Evolutionary conservation across 2,888 invertebrate genomes (phyloP).

Genomic region (Scaptomyza reducta): DNA sequence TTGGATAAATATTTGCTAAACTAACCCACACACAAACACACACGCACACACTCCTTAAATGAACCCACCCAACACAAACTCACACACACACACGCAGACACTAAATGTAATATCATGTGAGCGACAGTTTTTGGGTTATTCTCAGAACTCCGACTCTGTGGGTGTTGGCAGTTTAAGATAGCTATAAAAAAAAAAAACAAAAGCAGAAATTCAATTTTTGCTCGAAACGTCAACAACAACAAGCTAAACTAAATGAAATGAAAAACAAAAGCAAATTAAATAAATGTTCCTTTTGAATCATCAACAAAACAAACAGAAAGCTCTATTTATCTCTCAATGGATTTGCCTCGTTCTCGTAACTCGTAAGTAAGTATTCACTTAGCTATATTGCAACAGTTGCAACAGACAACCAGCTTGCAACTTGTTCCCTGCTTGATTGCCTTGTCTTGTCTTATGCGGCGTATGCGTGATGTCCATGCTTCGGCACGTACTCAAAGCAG

Average conservation of each 20-base stretch:
- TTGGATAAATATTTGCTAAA: conserved; percentile 70
- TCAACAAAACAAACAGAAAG: conserved; percentile 61
- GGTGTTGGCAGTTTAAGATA: conserved; percentile 52
- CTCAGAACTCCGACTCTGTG: conserved; percentile 41
- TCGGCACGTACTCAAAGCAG: conserved; percentile 32
- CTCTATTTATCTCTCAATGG: conserved; percentile 37
- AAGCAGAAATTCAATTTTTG: conserved; percentile 76
- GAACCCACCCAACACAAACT: conserved; percentile 27
- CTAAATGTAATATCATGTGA: conserved; percentile 39
- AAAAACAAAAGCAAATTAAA: conserved; percentile 74
- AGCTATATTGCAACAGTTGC: neutral
- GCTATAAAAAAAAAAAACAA: conserved; percentile 21
- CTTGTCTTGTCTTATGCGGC: conserved; percentile 49
- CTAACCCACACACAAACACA: conserved; percentile 29
- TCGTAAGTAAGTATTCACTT: conserved; percentile 30
- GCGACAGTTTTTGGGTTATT: conserved; percentile 52
- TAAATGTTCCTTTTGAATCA: conserved; percentile 80
- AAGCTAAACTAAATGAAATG: conserved; percentile 36
- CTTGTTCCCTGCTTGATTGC: conserved; percentile 38
- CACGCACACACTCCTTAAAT: conserved; percentile 11
- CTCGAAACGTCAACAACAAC: conserved; percentile 34
- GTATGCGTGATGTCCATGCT: conserved; percentile 53
- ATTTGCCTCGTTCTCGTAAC: conserved; percentile 2
- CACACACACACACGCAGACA: conserved; percentile 14
- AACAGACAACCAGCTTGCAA: conserved; percentile 21